phyloP scores from a whole-genome alignment of 1,140 invertebrate species.

The Copidosoma floridanum region DNA sequence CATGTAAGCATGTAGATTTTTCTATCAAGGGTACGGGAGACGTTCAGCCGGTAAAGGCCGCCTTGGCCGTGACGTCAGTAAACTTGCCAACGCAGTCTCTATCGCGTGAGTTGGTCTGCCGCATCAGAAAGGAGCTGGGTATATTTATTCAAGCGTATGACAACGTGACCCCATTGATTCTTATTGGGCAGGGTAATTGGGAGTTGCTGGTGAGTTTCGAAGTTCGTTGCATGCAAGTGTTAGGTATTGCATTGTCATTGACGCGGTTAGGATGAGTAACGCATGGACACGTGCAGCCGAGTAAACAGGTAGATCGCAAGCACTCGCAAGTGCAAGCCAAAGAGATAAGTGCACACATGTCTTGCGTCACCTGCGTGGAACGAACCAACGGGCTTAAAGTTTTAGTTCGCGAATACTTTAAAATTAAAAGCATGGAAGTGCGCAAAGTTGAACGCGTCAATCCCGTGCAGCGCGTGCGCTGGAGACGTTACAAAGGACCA shows the following conservation, averaged over 20 bases:
- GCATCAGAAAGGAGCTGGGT: background rate
- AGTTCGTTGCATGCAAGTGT: background rate
- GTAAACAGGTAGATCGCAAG: background rate
- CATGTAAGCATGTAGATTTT: too few species aligned
- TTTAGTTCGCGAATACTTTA: too few species aligned
- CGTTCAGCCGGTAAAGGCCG: too few species aligned
- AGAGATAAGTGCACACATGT: background rate
- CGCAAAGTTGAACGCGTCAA: too few species aligned
- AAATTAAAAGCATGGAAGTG: background rate
- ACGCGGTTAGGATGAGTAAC: background rate
- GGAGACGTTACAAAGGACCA: background rate
- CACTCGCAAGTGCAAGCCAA: background rate
- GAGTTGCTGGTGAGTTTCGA: background rate
- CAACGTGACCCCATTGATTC: background rate
- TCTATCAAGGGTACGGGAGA: too few species aligned
- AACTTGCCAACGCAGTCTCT: slow-evolving; percentile 9
- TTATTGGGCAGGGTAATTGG: background rate
- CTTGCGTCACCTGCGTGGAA: too few species aligned
- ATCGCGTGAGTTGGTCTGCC: background rate
- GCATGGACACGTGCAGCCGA: background rate
- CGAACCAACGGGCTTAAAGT: too few species aligned
- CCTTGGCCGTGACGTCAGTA: too few species aligned
- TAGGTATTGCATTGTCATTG: background rate
- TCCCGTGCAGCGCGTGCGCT: background rate
- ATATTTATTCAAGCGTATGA: background rate